Evolutionary conservation across 1,140 invertebrate species (phyloP), one percentile per base, ranked within the genome.

Genomic region (Drosophila kanapiae): DNA sequence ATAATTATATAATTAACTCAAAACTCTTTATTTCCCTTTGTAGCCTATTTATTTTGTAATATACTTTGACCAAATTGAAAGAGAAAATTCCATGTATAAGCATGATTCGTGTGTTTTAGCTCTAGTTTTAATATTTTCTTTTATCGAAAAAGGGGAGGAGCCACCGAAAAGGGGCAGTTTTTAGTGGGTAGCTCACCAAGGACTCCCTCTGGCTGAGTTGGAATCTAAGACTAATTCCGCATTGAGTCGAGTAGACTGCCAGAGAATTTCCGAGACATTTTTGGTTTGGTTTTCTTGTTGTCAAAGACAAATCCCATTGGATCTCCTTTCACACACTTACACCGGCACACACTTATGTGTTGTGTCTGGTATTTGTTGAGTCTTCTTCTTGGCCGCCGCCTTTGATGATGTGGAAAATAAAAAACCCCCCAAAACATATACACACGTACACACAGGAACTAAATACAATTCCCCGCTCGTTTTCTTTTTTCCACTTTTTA

Each of bases 261-360:
- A n/a, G 57, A 23, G 40, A 49, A 42, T 40, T 29, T 38, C 29
- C 13, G 61, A 68, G 63, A 49, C 61, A 49, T 42, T 67, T 40
- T 42, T 29, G 29, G 51, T 40, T 58, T 35, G 51, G 43, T 49
- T n/a, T n/a, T n/a, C 60, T 65, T 65, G 51, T 35, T 68, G 65
- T 35, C 67, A 59, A 71, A 71, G 45, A 18, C 69, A 59, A 59
- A 69, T 72, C 68, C 68, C 69, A 72, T 72, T 72, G 69, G 69
- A 49, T 71, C 67, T 43, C 67, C 31, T 59, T 72, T 48, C 75
- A 53, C n/a, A 54, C 65, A 58, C 63, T n/a, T n/a, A 29, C 42
- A 27, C n/a, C n/a, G n/a, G n/a, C 14, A 23, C 27, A 43, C 42
- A 18, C 16, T 9, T 16, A 9, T 18, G 9, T 13, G 14, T 35